Evolutionary conservation across 2,113 vertebrate species (phyloP), one percentile per base, ranked within the genome.

Genomic region (Rhagologus leucostigma): DNA sequence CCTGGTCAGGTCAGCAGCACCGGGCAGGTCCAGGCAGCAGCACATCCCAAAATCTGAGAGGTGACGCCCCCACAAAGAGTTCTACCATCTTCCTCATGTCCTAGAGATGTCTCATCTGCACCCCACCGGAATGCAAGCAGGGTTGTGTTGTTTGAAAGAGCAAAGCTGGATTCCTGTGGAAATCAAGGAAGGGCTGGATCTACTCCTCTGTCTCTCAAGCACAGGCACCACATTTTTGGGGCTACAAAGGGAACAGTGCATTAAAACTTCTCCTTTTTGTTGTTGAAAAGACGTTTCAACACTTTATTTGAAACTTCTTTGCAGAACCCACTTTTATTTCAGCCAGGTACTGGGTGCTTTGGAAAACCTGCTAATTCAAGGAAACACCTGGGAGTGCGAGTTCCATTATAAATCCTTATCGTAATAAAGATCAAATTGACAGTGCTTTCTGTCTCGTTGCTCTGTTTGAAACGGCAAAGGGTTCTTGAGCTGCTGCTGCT

Each of bases 181-280:
- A 41, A 21, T 47, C 41, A 32, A 50, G 52, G n/a, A 47, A 11
- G 7, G 21, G 41, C 21, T 46, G n/a, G 29, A 57, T 41, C 23
- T 8, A 1, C 65, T 79, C 50, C n/a, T 52, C 37, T 20, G 17
- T 11, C 41, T n/a, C 49, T 12, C 41, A 11, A 33, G n/a, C 15
- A 29, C 13, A 13, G 4, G 7, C 8, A 24, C 4, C 0, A 0
- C 7, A 3, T 47, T 47, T 47, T 1, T 12, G 18, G 9, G 41
- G 13, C 1, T 17, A 23, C 7, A 35, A 63, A 86, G 35, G 13
- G 57, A 79, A 8, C 0, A 2, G 13, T 23, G 42, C 26, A 8
- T 35, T 67, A 37, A 74, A 63, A 55, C 6, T 21, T 6, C 41
- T n/a, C 41, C 23, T 62, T 89, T 60, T 19, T 27, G 33, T 5